Evolutionary conservation across 2,888 invertebrate species (phyloP).

Genomic region (Adineta ricciae): DNA sequence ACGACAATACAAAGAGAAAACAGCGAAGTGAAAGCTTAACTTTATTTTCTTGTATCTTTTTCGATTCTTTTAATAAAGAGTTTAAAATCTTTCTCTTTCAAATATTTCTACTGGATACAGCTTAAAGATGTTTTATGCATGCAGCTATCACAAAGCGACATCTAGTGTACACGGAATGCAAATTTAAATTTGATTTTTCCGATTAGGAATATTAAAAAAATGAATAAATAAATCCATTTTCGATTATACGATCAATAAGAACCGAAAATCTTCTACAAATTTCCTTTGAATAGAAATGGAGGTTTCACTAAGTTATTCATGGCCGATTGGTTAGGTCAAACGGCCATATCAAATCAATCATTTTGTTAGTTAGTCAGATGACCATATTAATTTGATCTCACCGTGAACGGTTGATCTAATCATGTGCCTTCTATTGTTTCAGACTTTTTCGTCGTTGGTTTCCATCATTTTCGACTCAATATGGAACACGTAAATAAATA

Average conservation of each 20-base stretch:
- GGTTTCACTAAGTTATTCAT: not conserved
- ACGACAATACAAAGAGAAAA: not conserved
- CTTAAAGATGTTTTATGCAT: too few species aligned
- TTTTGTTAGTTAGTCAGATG: not conserved
- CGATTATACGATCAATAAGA: not conserved
- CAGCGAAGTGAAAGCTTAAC: not conserved
- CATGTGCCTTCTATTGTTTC: not conserved
- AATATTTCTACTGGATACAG: too few species aligned
- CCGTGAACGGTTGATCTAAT: not conserved
- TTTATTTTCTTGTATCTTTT: not conserved
- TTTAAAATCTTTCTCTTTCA: too few species aligned
- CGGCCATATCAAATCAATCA: not conserved
- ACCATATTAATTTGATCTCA: not conserved
- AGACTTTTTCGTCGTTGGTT: not conserved
- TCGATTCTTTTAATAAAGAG: too few species aligned
- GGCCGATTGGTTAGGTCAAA: not conserved
- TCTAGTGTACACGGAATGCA: not conserved
- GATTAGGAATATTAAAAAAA: not conserved
- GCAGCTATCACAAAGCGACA: not conserved
- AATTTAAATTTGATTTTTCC: not conserved
- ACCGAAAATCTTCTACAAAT: not conserved
- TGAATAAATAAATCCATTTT: not conserved
- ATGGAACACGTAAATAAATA: not conserved
- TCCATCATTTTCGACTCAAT: not conserved
- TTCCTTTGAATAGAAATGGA: not conserved